Conservation (phyloP, 2,888 invertebrate genomes). For the Acrobasis suavella region DNA sequence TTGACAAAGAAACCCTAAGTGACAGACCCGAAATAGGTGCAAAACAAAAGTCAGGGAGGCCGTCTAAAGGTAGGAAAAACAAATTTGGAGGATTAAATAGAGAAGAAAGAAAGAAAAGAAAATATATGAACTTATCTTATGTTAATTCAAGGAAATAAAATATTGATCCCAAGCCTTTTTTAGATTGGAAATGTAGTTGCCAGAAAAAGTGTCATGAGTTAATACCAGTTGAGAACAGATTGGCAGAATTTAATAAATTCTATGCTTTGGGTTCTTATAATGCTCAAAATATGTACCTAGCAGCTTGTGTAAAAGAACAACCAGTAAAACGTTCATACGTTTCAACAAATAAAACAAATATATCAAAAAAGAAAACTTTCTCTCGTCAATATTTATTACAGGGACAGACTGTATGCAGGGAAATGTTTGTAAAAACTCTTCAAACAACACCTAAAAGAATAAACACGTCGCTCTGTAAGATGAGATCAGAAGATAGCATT, state of each 20-base stretch:
- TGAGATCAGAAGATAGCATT: conserved; percentile 13
- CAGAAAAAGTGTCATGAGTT: conserved; percentile 24
- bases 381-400: conserved; percentile 20
- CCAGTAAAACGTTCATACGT: conserved; percentile 24
- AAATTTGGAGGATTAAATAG: background rate
- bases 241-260: conserved; percentile 25
- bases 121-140: too few relatives aligned
- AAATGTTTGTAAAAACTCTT: conserved; percentile 29
- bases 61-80: too few relatives aligned
- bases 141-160: too few relatives aligned
- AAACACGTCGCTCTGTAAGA: conserved; percentile 23
- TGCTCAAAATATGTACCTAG: conserved; percentile 27
- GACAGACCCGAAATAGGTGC: too few relatives aligned
- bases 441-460: conserved; percentile 27
- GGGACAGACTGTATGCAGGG: conserved; percentile 23
- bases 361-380: conserved; percentile 25
- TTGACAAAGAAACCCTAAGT: too few relatives aligned
- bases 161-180: too few relatives aligned
- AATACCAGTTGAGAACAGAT: conserved; percentile 25
- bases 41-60: too few relatives aligned
- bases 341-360: conserved; percentile 20
- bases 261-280: conserved; percentile 25
- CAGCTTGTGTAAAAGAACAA: conserved; percentile 23
- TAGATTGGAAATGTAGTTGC: conserved; percentile 21
- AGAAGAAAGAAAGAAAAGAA: too few relatives aligned